These are phyloP conservation scores for Pachypanchax playfairii DNA, from an alignment of 2,113 vertebrate species.

Conservation along the genomic window DNA sequence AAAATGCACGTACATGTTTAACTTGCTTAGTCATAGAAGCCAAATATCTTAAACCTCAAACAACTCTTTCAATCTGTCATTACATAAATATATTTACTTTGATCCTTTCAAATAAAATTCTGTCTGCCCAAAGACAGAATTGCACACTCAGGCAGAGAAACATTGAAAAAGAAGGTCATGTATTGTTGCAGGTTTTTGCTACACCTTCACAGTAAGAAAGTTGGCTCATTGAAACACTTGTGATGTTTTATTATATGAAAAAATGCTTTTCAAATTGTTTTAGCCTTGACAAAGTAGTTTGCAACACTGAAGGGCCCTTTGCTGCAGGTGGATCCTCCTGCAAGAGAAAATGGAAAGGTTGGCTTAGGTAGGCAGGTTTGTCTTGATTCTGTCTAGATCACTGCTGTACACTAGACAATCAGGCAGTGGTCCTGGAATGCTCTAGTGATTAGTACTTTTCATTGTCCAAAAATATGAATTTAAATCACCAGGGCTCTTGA, in stretches of 20 bases:
- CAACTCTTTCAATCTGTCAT: not conserved
- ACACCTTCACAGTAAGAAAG: constrained; percentile 18
- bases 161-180: constrained; percentile 15
- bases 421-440: too few species aligned
- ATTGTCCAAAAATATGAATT: too few species aligned
- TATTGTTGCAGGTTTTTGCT: constrained; percentile 27
- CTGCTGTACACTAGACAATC: too few species aligned
- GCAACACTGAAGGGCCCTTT: too few species aligned
- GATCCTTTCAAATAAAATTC: not conserved
- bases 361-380: too few species aligned
- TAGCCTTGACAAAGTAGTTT: not conserved
- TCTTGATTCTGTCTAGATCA: too few species aligned
- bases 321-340: too few species aligned
- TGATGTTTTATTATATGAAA: not conserved
- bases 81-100: not conserved
- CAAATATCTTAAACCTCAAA: not conserved
- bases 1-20: not conserved
- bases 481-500: too few species aligned
- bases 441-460: too few species aligned
- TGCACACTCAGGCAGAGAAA: not conserved
- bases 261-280: not conserved
- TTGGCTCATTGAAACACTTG: constrained; percentile 21
- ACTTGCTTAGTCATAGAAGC: not conserved
- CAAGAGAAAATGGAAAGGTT: too few species aligned
- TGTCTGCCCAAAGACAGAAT: constrained; percentile 4